Evolutionary conservation across 1,140 invertebrate species (phyloP).

Genomic region (Hycleus cichorii): DNA sequence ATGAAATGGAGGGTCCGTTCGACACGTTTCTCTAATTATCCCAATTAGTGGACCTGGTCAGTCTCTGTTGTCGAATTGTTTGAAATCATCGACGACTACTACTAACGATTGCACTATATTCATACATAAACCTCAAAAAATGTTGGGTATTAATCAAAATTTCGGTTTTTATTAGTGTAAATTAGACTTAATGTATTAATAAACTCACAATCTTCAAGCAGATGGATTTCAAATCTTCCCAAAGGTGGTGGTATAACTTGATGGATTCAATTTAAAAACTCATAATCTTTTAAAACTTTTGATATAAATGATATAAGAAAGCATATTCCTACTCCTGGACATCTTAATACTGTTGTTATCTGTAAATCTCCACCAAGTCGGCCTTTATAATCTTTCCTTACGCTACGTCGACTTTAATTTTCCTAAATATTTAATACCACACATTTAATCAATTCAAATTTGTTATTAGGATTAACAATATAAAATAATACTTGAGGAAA

Average conservation of each 20-base stretch:
- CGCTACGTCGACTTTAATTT: constrained; percentile 7
- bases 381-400: constrained; percentile 10
- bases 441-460: too few relatives aligned
- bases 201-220: not conserved
- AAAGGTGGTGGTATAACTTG: too few relatives aligned
- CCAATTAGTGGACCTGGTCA: constrained; percentile 38
- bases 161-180: too few relatives aligned
- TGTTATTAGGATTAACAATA: too few relatives aligned
- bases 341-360: constrained; percentile 16
- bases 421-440: not conserved
- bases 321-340: constrained; percentile 5
- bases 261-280: not conserved
- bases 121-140: too few relatives aligned
- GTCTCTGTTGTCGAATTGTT: constrained; percentile 3
- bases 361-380: constrained; percentile 7
- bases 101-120: too few relatives aligned
- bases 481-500: too few relatives aligned
- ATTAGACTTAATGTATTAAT: too few relatives aligned
- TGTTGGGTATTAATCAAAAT: too few relatives aligned
- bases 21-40: constrained; percentile 41
- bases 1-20: constrained; percentile 34
- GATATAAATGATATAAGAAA: constrained; percentile 10
- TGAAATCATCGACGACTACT: too few relatives aligned
- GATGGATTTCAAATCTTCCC: constrained; percentile 7
- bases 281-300: constrained; percentile 9